Percentiles rank a stretch among this genome's conserved stretches.
Evolutionary conservation across 2,797 vertebrate genomes (phyloP).

Genomic region (Sciurus vulgaris): DNA sequence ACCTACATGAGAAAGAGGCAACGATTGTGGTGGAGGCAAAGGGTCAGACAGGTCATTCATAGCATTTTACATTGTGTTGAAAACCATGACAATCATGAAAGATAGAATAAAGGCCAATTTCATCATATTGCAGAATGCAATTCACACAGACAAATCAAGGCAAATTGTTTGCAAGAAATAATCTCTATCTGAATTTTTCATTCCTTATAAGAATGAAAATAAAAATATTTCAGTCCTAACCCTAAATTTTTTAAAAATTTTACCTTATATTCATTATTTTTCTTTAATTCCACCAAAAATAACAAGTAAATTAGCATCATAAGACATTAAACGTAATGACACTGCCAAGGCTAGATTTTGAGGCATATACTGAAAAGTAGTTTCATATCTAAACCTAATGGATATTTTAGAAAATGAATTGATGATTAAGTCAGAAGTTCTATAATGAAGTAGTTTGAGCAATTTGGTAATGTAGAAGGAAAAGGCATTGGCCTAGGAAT

Average conservation of each 20-base stretch:
- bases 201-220: neutral
- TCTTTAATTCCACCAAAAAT: too few species aligned
- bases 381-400: constrained; percentile 4
- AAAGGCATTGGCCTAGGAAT: neutral
- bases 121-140: constrained; percentile 4
- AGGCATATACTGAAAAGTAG: neutral
- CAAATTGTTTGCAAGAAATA: constrained; percentile 29
- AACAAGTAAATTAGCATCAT: too few species aligned
- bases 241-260: neutral
- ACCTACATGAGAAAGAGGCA: constrained; percentile 46
- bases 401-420: constrained; percentile 32
- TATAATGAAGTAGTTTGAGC: constrained; percentile 29
- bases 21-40: neutral
- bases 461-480: neutral
- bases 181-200: neutral
- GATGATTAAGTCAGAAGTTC: neutral
- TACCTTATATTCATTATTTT: too few species aligned
- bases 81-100: neutral
- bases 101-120: constrained; percentile 35
- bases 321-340: too few species aligned
- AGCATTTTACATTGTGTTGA: constrained; percentile 38
- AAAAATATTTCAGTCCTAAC: neutral
- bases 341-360: constrained; percentile 20
- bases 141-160: constrained; percentile 54
- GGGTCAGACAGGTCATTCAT: neutral